Conservation (phyloP, 2,113 vertebrate genomes). For the Campylomormyrus numenius region DNA sequence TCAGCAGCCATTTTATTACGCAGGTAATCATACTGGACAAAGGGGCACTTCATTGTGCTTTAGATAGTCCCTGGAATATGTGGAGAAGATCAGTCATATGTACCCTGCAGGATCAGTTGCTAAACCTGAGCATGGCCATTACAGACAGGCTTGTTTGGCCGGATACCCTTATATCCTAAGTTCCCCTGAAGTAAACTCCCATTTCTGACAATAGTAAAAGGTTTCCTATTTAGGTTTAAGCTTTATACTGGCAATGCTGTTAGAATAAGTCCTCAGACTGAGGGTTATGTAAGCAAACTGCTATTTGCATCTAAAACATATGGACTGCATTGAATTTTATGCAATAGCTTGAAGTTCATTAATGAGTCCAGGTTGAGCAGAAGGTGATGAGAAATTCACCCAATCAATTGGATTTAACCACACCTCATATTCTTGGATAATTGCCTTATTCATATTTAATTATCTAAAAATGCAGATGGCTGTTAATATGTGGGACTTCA, state of each 20-base stretch:
- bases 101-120: background rate
- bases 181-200: background rate
- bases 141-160: background rate
- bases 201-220: background rate
- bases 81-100: background rate
- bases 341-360: background rate
- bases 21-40: background rate
- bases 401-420: background rate
- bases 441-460: background rate
- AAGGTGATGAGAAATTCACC: background rate
- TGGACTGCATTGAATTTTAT: background rate
- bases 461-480: background rate
- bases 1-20: background rate
- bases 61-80: background rate
- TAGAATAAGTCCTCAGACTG: background rate
- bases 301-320: background rate
- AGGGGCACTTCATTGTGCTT: background rate
- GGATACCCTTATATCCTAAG: background rate
- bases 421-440: background rate
- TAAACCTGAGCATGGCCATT: background rate
- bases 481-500: background rate
- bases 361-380: background rate
- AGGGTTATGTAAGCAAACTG: background rate
- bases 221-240: background rate
- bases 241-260: background rate